Conservation (phyloP, 64 coral and sea anemone genomes). For the Pachyseris speciosa region DNA sequence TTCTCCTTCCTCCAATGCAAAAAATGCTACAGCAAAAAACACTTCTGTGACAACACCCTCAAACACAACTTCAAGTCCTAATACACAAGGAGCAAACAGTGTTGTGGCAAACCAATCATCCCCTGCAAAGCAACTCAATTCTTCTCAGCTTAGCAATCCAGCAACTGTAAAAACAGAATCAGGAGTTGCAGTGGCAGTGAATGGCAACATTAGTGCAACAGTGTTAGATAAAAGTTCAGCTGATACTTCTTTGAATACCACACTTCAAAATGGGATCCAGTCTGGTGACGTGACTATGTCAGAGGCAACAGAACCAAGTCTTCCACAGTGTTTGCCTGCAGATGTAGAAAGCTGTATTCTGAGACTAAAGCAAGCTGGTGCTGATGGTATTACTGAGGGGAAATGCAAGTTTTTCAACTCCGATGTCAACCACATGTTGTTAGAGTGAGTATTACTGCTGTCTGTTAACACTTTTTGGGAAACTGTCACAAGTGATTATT, state of each 20-base stretch:
- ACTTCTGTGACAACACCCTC: not conserved
- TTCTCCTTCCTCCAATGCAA: slow-evolving; percentile 7
- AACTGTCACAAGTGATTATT: no score
- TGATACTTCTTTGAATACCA: not conserved
- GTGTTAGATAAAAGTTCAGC: not conserved
- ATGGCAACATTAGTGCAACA: not conserved
- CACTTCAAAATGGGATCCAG: slow-evolving; percentile 66
- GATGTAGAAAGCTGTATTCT: slow-evolving; percentile 70
- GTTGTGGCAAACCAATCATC: not conserved
- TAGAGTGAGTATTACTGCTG: slow-evolving; percentile 92
- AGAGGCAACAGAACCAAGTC: slow-evolving; percentile 49
- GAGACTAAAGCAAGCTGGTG: slow-evolving; percentile 88
- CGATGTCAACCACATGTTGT: slow-evolving; percentile 96
- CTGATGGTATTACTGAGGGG: slow-evolving; percentile 69
- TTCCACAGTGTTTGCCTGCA: slow-evolving; percentile 77
- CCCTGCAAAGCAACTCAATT: not conserved
- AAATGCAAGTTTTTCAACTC: slow-evolving; percentile 99
- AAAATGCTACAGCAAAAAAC: not conserved
- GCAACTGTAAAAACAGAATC: not conserved
- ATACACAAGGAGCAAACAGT: slow-evolving; percentile 15
- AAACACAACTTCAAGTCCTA: slow-evolving; percentile 14
- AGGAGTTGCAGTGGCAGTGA: not conserved
- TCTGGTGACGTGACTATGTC: not conserved
- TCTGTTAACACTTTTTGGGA: no score
- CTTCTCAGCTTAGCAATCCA: not conserved